phyloP scores from a whole-genome alignment of 2,113 vertebrate species.

The Anolis sagrei region DNA sequence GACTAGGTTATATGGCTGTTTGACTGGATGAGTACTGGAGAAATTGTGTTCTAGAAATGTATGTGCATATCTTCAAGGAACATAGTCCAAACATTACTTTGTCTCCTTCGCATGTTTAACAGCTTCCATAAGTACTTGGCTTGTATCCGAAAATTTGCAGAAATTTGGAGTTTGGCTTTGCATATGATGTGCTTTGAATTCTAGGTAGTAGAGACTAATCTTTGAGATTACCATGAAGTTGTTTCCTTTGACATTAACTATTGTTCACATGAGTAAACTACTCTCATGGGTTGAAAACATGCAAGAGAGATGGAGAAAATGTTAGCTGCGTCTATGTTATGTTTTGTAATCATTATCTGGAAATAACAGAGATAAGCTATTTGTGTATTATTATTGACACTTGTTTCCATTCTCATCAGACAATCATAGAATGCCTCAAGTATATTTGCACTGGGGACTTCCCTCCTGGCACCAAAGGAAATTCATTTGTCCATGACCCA shows the following conservation, averaged over 20 bases:
- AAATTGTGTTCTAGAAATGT: not conserved
- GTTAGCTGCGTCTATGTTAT: not conserved
- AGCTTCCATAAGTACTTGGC: not conserved
- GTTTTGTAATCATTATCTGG: not conserved
- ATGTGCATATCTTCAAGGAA: not conserved
- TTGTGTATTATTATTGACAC: not conserved
- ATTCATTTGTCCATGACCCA: constrained; percentile 96
- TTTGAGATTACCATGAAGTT: not conserved
- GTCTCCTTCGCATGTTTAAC: not conserved
- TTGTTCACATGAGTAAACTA: not conserved
- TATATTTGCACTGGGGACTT: constrained; percentile 95
- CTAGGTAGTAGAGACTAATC: not conserved
- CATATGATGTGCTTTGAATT: not conserved
- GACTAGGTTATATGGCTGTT: not conserved
- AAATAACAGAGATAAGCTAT: not conserved
- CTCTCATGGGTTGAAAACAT: not conserved
- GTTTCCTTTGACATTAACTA: not conserved
- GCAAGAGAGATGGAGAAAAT: not conserved
- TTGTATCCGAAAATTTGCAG: not conserved
- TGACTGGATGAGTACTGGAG: not conserved
- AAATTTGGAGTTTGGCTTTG: not conserved
- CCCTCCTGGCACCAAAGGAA: constrained; percentile 95
- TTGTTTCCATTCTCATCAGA: constrained; percentile 79
- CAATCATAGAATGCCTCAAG: constrained; percentile 97
- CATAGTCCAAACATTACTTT: not conserved